A percentile compares a stretch with the other conserved stretches of the same genome.
Evolutionary conservation across 2,888 invertebrate species (phyloP).

Genomic region (Kuschelorhynchus macadamiae): DNA sequence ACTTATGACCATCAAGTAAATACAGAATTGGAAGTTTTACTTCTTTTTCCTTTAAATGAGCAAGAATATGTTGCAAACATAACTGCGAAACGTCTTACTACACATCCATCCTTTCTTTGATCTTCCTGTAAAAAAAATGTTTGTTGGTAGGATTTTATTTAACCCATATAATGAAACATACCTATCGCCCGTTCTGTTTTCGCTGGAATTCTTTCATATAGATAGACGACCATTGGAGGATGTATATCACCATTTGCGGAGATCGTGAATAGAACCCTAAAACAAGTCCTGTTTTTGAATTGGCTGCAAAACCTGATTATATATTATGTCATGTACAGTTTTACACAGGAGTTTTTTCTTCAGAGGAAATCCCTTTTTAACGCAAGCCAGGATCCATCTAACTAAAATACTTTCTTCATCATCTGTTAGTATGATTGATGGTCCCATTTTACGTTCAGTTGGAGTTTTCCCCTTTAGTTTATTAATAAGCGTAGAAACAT

Average conservation of each 20-base stretch:
- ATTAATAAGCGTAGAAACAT: background rate
- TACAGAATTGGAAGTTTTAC: slow-evolving; percentile 43
- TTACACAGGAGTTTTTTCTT: slow-evolving; percentile 45
- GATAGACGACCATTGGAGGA: slow-evolving; percentile 37
- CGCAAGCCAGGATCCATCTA: slow-evolving; percentile 19
- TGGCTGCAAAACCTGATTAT: slow-evolving; percentile 38
- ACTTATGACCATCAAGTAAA: slow-evolving; percentile 41
- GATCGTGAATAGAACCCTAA: slow-evolving; percentile 43
- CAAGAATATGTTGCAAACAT: slow-evolving; percentile 46
- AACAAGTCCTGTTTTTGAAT: slow-evolving; percentile 31
- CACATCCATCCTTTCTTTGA: too few relatives aligned
- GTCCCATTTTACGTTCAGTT: too few relatives aligned
- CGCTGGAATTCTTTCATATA: slow-evolving; percentile 36
- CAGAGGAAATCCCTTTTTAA: slow-evolving; percentile 47
- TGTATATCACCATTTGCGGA: slow-evolving; percentile 41
- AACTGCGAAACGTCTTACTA: slow-evolving; percentile 43
- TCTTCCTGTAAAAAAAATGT: too few relatives aligned
- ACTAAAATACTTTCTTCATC: too few relatives aligned
- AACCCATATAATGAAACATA: too few relatives aligned
- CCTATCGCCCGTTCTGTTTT: slow-evolving; percentile 43
- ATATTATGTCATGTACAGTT: slow-evolving; percentile 49
- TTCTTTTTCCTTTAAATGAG: slow-evolving; percentile 38
- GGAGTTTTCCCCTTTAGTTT: background rate
- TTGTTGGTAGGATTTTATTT: too few relatives aligned
- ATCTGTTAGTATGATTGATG: too few relatives aligned